These are phyloP conservation scores for Quadriops clusia DNA, from an alignment of 2,888 invertebrate species.

Conservation along the genomic window DNA sequence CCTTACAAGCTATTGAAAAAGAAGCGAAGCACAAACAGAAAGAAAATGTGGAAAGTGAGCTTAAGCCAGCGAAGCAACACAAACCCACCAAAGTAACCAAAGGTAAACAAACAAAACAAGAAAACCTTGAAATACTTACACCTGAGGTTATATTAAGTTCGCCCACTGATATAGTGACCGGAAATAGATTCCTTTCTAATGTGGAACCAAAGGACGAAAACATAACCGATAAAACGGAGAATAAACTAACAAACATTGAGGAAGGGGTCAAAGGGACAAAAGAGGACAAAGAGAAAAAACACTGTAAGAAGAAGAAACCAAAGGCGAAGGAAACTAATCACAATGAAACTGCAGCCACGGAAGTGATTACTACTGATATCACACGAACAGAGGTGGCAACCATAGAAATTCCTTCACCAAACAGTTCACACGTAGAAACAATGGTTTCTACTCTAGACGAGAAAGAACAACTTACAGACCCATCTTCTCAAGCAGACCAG, in stretches of 20 bases:
- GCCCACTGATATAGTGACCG: conserved; percentile 22
- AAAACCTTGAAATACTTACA: conserved; percentile 31
- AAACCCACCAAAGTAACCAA: conserved; percentile 31
- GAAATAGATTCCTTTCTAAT: background rate
- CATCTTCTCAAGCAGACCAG: too few species aligned
- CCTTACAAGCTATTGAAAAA: conserved; percentile 34
- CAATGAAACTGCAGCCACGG: conserved; percentile 1
- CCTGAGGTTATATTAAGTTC: too few species aligned
- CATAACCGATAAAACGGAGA: conserved; percentile 15
- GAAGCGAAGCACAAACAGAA: conserved; percentile 11
- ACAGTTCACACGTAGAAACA: too few species aligned
- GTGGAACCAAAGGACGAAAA: conserved; percentile 13
- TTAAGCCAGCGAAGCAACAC: conserved; percentile 19
- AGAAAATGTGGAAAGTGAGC: too few species aligned
- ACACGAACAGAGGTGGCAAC: conserved; percentile 9
- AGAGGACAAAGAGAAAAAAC: conserved; percentile 6
- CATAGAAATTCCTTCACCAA: conserved; percentile 11
- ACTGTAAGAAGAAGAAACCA: conserved; percentile 14
- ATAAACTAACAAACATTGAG: too few species aligned
- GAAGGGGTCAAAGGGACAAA: too few species aligned
- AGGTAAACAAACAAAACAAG: conserved; percentile 20
- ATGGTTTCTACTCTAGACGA: too few species aligned
- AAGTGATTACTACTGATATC: conserved; percentile 5
- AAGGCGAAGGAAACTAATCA: conserved; percentile 16
- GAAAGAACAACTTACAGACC: too few species aligned